Conservation (phyloP, 2,113 vertebrate genomes). For the Myiopsitta monachus region DNA sequence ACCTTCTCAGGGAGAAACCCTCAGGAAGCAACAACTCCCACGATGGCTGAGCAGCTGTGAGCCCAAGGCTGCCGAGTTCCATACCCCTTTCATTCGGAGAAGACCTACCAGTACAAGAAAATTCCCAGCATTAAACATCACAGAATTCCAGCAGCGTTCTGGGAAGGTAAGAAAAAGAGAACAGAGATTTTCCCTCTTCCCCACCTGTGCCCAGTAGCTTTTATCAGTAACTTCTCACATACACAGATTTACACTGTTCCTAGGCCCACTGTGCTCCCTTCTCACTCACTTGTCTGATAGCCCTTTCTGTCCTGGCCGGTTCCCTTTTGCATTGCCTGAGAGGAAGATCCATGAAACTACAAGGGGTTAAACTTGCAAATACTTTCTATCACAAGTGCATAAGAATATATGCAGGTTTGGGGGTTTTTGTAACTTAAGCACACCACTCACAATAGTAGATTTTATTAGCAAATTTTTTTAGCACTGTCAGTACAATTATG, state of each 20-base stretch:
- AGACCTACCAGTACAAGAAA: background rate
- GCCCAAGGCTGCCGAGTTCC: background rate
- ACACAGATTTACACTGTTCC: background rate
- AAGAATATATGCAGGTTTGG: background rate
- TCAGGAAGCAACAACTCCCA: background rate
- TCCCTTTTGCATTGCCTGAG: background rate
- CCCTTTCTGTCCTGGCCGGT: background rate
- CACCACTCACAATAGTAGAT: background rate
- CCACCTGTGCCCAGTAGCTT: background rate
- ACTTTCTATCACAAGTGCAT: background rate
- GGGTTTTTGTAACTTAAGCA: background rate
- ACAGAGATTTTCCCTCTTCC: background rate
- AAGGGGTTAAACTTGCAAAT: background rate
- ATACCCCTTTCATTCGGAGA: rapidly evolving
- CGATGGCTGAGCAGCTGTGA: rapidly evolving
- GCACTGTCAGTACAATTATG: background rate
- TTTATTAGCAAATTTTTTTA: background rate
- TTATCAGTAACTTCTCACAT: background rate
- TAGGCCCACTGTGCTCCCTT: background rate
- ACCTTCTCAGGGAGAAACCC: background rate
- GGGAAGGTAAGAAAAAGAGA: background rate
- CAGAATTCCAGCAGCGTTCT: background rate
- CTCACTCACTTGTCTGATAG: background rate
- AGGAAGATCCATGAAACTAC: background rate
- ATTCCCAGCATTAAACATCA: background rate